Conservation (phyloP, 1,140 invertebrate species). For the Ceratina calcarata region DNA sequence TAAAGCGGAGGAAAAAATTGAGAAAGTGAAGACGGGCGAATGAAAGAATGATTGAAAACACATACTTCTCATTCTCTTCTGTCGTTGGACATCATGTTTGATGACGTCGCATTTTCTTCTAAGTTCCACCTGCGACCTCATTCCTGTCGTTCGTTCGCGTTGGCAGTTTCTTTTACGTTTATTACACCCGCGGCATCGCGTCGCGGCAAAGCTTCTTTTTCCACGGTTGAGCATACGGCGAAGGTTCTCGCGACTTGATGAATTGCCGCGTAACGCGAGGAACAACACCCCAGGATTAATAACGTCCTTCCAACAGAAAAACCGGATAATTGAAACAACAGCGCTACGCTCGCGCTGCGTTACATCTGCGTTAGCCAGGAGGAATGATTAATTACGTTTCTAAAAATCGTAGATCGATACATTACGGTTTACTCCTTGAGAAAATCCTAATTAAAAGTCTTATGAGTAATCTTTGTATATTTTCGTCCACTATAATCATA, state of each 20-base stretch:
- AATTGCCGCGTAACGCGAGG: not conserved
- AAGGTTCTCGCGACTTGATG: not conserved
- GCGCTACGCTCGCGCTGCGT: too few relatives aligned
- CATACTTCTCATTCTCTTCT: not conserved
- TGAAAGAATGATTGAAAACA: too few relatives aligned
- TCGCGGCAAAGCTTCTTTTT: not conserved
- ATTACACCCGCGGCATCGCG: not conserved
- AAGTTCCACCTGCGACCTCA: conserved; percentile 6
- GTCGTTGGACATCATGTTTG: not conserved
- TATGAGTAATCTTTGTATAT: too few relatives aligned
- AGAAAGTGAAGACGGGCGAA: not conserved
- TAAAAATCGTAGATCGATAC: too few relatives aligned
- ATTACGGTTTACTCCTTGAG: too few relatives aligned
- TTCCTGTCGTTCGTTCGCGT: conserved; percentile 7
- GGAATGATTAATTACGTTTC: too few relatives aligned
- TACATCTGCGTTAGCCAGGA: too few relatives aligned
- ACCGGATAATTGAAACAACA: conserved; percentile 3
- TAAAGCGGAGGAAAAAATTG: too few relatives aligned
- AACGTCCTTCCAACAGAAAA: not conserved
- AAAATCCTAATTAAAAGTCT: too few relatives aligned
- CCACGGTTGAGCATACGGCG: not conserved
- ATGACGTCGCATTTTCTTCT: conserved; percentile 31
- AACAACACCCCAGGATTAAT: conserved; percentile 10
- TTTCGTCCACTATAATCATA: too few relatives aligned
- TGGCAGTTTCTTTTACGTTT: conserved; percentile 28